Evolutionary conservation across 2,113 vertebrate genomes (phyloP).

Genomic region (Dissostichus mawsoni): DNA sequence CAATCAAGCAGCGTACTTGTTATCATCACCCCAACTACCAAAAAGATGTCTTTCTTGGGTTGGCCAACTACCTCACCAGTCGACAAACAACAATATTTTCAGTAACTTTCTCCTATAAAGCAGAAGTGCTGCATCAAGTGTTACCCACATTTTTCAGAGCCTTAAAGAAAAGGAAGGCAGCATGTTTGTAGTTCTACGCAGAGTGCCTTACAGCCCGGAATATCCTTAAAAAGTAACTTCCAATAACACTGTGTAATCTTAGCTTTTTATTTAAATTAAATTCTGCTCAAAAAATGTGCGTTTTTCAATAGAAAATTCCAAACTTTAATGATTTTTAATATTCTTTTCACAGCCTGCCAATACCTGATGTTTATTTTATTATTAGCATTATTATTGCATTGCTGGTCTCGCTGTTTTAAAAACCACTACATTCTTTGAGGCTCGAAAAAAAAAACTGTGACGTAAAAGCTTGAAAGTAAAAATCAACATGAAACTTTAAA

Average conservation of each 20-base stretch:
- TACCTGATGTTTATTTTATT: not conserved
- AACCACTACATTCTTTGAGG: constrained; percentile 23
- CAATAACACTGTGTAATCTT: not conserved
- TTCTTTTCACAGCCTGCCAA: not conserved
- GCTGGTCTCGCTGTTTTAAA: constrained; percentile 40
- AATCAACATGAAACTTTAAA: constrained; percentile 60
- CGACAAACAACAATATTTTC: constrained; percentile 33
- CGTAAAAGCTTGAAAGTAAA: constrained; percentile 23
- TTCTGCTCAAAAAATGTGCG: not conserved
- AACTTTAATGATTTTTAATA: not conserved
- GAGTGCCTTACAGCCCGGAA: constrained; percentile 9
- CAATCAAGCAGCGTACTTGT: constrained; percentile 33
- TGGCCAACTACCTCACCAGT: constrained; percentile 15
- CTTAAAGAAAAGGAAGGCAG: constrained; percentile 26
- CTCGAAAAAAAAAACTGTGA: constrained; percentile 38
- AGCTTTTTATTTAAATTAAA: constrained; percentile 1
- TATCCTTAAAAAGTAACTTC: constrained; percentile 6
- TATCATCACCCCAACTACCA: constrained; percentile 28
- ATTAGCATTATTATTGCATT: constrained; percentile 20
- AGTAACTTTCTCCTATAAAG: constrained; percentile 27
- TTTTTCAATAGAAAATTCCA: not conserved
- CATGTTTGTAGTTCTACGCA: constrained; percentile 31
- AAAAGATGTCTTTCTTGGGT: constrained; percentile 42
- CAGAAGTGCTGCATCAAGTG: constrained; percentile 9
- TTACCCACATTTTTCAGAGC: constrained; percentile 25